phyloP scores from a whole-genome alignment of 2,113 vertebrate species.

The Charina bottae region DNA sequence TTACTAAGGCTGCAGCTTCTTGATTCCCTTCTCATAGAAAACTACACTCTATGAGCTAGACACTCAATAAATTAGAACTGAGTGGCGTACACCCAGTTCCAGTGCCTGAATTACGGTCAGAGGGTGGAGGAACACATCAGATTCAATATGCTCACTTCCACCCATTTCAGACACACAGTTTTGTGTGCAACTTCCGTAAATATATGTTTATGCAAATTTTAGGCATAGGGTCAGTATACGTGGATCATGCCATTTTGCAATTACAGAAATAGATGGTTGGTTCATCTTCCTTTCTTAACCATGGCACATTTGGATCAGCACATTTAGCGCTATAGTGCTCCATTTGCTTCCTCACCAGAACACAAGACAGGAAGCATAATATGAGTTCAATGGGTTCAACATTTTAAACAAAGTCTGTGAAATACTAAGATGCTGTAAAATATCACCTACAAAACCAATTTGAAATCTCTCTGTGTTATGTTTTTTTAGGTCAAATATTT shows the following conservation, averaged over 20 bases:
- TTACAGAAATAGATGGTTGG: not conserved
- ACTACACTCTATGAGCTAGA: constrained; percentile 25
- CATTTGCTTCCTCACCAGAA: not conserved
- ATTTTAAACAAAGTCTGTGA: not conserved
- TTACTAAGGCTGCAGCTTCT: constrained; percentile 24
- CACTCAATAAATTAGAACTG: constrained; percentile 8
- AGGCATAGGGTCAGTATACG: not conserved
- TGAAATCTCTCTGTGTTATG: not conserved
- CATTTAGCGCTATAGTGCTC: not conserved
- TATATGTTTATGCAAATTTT: not conserved
- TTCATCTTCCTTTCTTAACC: not conserved
- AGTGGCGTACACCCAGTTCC: not conserved
- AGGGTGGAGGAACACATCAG: not conserved
- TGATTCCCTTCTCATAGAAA: constrained; percentile 27
- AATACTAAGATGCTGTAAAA: not conserved
- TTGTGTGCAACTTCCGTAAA: not conserved
- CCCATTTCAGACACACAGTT: not conserved
- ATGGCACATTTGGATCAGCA: not conserved
- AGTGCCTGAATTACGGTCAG: not conserved
- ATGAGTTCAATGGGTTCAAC: not conserved
- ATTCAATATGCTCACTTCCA: not conserved
- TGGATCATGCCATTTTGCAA: not conserved
- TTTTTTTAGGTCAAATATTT: not conserved
- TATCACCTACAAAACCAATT: not conserved
- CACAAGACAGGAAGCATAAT: too few species aligned